Evolutionary conservation across 2,113 vertebrate species (phyloP).

Genomic region (Grantiella picta): DNA sequence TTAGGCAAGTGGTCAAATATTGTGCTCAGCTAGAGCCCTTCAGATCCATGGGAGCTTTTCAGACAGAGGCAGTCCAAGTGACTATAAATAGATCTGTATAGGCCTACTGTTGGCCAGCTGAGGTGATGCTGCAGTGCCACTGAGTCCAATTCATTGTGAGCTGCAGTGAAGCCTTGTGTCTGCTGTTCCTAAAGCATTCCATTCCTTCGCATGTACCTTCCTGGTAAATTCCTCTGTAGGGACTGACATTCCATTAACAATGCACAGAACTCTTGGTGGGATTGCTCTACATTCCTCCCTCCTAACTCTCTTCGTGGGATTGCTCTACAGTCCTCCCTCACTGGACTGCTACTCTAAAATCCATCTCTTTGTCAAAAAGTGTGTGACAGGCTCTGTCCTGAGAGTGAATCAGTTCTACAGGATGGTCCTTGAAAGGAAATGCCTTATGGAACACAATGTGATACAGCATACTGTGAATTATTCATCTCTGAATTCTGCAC

Average conservation of each 20-base stretch:
- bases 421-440: neutral
- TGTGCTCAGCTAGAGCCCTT: neutral
- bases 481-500: neutral
- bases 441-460: neutral
- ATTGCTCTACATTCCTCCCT: neutral
- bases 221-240: neutral
- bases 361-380: neutral
- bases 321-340: neutral
- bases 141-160: neutral
- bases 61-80: neutral
- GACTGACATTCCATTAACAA: neutral
- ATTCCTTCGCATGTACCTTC: neutral
- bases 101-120: neutral
- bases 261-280: neutral
- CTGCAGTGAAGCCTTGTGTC: conserved; percentile 18
- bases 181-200: neutral
- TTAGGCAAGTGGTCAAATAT: neutral
- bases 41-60: neutral
- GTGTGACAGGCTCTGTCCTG: neutral
- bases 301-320: neutral
- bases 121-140: neutral
- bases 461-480: neutral
- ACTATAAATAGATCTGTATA: neutral
- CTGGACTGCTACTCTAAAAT: neutral
- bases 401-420: neutral